Conservation (phyloP, 2,888 invertebrate species). For the Trissolcus brochymenae region DNA sequence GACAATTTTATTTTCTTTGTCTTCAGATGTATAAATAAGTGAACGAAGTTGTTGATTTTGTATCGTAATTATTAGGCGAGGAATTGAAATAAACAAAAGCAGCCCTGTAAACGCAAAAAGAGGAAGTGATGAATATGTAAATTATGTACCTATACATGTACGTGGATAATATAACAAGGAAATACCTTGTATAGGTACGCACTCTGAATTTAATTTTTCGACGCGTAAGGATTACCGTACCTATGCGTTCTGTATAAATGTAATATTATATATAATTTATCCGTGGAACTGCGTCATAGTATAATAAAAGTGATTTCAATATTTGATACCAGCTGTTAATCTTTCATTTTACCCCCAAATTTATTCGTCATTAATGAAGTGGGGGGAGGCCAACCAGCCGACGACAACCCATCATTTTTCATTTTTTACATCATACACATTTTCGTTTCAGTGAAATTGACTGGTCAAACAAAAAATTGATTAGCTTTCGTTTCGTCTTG, state of each 20-base stretch:
- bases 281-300: constrained; percentile 72
- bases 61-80: neutral
- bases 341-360: constrained; percentile 9
- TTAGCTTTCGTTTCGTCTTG: too few relatives aligned
- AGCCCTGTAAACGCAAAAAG: constrained; percentile 42
- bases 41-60: constrained; percentile 17
- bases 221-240: constrained; percentile 59
- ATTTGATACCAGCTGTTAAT: constrained; percentile 61
- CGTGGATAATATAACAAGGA: constrained; percentile 60
- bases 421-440: too few relatives aligned
- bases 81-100: constrained; percentile 13
- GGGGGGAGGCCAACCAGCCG: too few relatives aligned
- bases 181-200: constrained; percentile 53
- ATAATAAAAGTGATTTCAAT: constrained; percentile 75
- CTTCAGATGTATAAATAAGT: neutral
- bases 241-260: constrained; percentile 74
- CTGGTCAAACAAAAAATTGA: too few relatives aligned
- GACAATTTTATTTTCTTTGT: neutral
- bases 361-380: too few relatives aligned
- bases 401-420: too few relatives aligned
- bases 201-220: constrained; percentile 50
- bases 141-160: constrained; percentile 63
- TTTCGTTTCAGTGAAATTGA: too few relatives aligned
- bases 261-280: constrained; percentile 75
- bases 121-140: constrained; percentile 62